phyloP scores from a whole-genome alignment of 2,113 vertebrate genomes.

The Himantopus leucocephalus region DNA sequence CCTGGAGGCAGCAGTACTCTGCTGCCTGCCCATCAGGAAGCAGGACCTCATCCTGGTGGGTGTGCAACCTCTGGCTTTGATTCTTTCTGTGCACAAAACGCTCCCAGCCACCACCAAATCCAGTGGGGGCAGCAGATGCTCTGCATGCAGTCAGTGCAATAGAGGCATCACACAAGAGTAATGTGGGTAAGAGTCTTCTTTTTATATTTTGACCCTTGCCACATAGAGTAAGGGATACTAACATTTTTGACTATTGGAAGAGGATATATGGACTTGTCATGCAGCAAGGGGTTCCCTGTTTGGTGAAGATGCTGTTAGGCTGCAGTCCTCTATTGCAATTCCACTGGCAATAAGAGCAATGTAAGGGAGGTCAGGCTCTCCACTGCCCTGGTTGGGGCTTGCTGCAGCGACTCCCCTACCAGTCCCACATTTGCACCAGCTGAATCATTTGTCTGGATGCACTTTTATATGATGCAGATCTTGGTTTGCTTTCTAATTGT shows the following conservation, averaged over 20 bases:
- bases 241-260: not conserved
- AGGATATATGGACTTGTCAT: not conserved
- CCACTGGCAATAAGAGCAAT: not conserved
- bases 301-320: not conserved
- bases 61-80: not conserved
- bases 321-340: not conserved
- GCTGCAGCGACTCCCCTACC: not conserved
- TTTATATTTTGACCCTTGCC: not conserved
- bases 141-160: not conserved
- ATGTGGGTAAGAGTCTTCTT: not conserved
- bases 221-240: not conserved
- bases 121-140: not conserved
- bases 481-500: not conserved
- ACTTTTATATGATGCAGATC: not conserved
- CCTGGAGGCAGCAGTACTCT: not conserved
- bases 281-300: not conserved
- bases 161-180: not conserved
- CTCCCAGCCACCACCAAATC: not conserved
- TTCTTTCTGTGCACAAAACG: rapidly evolving
- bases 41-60: not conserved
- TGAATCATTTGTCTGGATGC: not conserved
- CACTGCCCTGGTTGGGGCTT: not conserved
- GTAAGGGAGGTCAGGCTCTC: not conserved
- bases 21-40: not conserved
- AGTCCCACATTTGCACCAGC: not conserved